A percentile compares a stretch with the other conserved stretches of the same genome.
Conservation (phyloP, 2,888 invertebrate species). For the Copidosoma aretas region DNA sequence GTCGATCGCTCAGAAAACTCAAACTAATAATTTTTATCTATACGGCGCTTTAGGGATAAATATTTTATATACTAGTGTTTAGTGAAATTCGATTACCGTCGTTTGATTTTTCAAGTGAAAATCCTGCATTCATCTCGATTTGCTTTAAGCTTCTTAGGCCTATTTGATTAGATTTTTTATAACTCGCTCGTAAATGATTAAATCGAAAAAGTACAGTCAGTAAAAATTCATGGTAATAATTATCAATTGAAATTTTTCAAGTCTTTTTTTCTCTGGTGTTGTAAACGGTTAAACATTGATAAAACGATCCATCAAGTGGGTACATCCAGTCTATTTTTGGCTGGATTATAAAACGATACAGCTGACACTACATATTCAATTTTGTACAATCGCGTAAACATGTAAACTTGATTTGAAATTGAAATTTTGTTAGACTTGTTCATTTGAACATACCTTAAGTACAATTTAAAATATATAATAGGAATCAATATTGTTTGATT, state of each 20-base stretch:
- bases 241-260: constrained; percentile 24
- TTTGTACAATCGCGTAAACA: constrained; percentile 27
- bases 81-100: constrained; percentile 20
- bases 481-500: constrained; percentile 36
- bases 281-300: constrained; percentile 11
- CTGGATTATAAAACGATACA: constrained; percentile 29
- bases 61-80: constrained; percentile 16
- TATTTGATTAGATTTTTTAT: constrained; percentile 5
- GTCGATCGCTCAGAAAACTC: constrained; percentile 28
- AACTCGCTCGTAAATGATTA: not conserved
- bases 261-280: constrained; percentile 24
- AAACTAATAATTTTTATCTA: constrained; percentile 20
- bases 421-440: constrained; percentile 20
- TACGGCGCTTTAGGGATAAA: constrained; percentile 19
- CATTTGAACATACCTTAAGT: not conserved
- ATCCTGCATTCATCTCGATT: constrained; percentile 17
- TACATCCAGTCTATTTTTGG: constrained; percentile 16
- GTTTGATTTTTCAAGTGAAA: constrained; percentile 15
- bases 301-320: not conserved
- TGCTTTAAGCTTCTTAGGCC: constrained; percentile 2
- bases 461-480: constrained; percentile 23
- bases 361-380: constrained; percentile 17
- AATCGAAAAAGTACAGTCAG: constrained; percentile 17
- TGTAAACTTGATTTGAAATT: not conserved
- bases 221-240: constrained; percentile 21